Evolutionary conservation across 2,113 vertebrate genomes (phyloP).

Genomic region (Brachyistius frenatus): DNA sequence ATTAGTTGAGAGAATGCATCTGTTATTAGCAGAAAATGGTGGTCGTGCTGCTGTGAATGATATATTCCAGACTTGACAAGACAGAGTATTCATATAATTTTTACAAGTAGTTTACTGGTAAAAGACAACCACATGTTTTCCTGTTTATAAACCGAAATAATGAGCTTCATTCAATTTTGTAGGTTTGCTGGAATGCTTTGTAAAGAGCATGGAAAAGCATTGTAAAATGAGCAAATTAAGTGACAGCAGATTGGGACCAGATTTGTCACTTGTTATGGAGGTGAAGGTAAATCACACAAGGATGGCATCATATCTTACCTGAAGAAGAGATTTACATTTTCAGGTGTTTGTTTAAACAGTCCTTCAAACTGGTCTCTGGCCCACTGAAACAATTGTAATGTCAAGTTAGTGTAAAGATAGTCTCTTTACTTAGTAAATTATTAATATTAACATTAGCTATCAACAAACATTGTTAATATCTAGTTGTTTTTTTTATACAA

Average conservation of each 20-base stretch:
- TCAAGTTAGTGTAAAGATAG: not conserved
- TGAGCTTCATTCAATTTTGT: conserved; percentile 49
- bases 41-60: conserved; percentile 10
- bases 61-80: conserved; percentile 33
- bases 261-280: conserved; percentile 1
- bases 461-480: no score
- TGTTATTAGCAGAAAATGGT: conserved; percentile 20
- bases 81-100: conserved; percentile 34
- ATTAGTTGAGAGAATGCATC: conserved; percentile 28
- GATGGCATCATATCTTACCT: conserved; percentile 67
- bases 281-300: not conserved
- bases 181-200: conserved; percentile 51
- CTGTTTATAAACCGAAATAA: conserved; percentile 64
- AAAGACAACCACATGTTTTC: conserved; percentile 58
- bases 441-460: no score
- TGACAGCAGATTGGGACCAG: conserved; percentile 16
- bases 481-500: not conserved
- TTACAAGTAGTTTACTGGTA: conserved; percentile 43
- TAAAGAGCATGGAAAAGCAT: conserved; percentile 17
- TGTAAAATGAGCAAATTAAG: conserved; percentile 40
- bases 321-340: conserved; percentile 82
- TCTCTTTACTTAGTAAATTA: no score
- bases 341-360: conserved; percentile 82
- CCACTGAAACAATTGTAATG: conserved; percentile 78
- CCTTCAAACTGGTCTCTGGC: conserved; percentile 87